Conservation (phyloP, 2,113 vertebrate species). For the Baryphthengus martii region DNA sequence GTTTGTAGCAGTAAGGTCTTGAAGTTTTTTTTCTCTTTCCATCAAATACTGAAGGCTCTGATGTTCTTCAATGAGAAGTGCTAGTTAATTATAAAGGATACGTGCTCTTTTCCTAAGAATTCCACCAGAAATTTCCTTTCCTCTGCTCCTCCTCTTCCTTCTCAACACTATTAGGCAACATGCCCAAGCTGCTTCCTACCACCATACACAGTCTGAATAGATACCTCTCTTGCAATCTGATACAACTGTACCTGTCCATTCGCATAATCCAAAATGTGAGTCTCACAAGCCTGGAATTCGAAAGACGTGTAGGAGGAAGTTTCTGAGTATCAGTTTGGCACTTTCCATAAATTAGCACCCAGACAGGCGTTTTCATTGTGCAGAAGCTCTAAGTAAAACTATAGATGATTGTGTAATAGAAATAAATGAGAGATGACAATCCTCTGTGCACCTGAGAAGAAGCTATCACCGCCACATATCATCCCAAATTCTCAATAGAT, state of each 20-base stretch:
- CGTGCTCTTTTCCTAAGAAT: not conserved
- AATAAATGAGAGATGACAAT: not conserved
- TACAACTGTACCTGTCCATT: not conserved
- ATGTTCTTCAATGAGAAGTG: not conserved
- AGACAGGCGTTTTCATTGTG: not conserved
- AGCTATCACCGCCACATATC: not conserved
- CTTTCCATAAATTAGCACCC: not conserved
- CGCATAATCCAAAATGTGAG: not conserved
- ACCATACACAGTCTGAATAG: not conserved
- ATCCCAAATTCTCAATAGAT: not conserved
- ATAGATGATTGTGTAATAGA: not conserved
- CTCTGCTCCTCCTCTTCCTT: not conserved
- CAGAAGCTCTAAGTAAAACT: not conserved
- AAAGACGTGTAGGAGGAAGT: not conserved
- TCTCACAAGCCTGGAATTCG: not conserved
- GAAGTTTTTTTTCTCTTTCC: not conserved
- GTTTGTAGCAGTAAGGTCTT: conserved; percentile 6
- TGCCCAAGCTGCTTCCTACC: not conserved
- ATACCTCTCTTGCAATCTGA: not conserved
- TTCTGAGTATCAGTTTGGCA: not conserved
- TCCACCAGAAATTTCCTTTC: not conserved
- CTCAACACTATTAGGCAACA: not conserved
- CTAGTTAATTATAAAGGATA: not conserved
- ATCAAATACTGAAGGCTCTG: not conserved
- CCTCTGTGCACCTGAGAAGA: not conserved